Conservation (phyloP, 2,888 invertebrate genomes). For the Lycocerus yunnanus region DNA sequence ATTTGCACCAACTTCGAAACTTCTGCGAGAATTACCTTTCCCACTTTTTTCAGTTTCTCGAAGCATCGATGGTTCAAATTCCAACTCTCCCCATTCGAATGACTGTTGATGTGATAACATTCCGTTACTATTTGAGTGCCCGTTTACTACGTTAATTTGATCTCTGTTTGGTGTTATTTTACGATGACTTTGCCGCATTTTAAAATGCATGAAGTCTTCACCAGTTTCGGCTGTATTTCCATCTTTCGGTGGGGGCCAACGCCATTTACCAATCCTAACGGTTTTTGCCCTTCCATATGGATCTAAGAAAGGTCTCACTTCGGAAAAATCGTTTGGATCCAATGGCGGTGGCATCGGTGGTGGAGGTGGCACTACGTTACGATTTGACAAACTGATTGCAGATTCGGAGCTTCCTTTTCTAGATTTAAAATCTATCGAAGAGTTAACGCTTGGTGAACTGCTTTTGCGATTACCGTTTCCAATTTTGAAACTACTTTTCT, state of each 20-base stretch:
- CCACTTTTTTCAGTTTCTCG: constrained; percentile 42
- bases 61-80: constrained; percentile 63
- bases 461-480: constrained; percentile 43
- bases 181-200: constrained; percentile 78
- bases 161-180: constrained; percentile 76
- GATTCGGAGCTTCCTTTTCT: constrained; percentile 58
- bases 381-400: constrained; percentile 50
- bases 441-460: constrained; percentile 47
- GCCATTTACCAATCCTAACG: constrained; percentile 93
- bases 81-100: constrained; percentile 87
- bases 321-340: constrained; percentile 79
- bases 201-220: constrained; percentile 86
- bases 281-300: constrained; percentile 93
- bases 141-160: constrained; percentile 44
- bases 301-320: constrained; percentile 82
- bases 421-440: constrained; percentile 49
- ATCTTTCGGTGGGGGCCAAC: constrained; percentile 90
- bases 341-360: constrained; percentile 89
- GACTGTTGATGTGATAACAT: constrained; percentile 38
- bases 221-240: constrained; percentile 67
- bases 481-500: constrained; percentile 50
- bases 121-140: constrained; percentile 33
- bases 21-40: constrained; percentile 55
- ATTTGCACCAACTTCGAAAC: constrained; percentile 81
- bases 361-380: constrained; percentile 66